A percentile compares a stretch with the other conserved stretches of the same genome.
Conservation (phyloP, 23 tunicate species). For the Diplosoma virens region DNA sequence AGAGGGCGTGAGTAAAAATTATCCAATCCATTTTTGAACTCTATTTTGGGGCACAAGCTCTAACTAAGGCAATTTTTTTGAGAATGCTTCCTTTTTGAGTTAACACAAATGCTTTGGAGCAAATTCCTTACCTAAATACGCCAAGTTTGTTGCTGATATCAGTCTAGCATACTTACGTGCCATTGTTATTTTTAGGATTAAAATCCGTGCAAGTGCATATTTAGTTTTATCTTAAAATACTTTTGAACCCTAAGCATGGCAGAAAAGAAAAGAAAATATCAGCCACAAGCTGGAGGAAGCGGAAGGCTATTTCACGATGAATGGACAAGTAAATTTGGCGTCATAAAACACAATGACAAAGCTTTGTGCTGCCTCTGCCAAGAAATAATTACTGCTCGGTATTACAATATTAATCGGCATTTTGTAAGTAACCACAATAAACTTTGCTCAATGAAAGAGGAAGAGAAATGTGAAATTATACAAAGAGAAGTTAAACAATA, state of each 20-base stretch:
- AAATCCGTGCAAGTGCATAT: not conserved
- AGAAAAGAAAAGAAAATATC: conserved; percentile 6
- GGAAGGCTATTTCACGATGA: conserved; percentile 18
- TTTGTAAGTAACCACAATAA: conserved; percentile 15
- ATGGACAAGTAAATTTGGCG: conserved; percentile 31
- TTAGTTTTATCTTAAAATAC: not conserved
- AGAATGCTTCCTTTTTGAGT: not conserved
- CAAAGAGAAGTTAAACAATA: conserved; percentile 35
- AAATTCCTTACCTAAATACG: not conserved
- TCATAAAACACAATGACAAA: conserved; percentile 20
- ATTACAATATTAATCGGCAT: conserved; percentile 35
- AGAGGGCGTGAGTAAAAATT: no score
- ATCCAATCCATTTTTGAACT: no score
- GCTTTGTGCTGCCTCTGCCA: conserved; percentile 35
- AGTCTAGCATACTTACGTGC: not conserved
- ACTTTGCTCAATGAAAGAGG: conserved; percentile 20
- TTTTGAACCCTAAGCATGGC: not conserved
- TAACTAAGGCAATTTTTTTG: not conserved
- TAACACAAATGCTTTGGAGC: no score
- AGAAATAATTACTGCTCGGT: conserved; percentile 23
- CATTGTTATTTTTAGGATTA: not conserved
- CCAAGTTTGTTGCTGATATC: not conserved
- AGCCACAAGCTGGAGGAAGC: not conserved
- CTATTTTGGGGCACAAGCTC: not conserved
- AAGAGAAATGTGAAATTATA: conserved; percentile 16